Base-by-base conservation (phyloP, 2,113 vertebrate species). In the Emydocephalus ijimae region DNA sequence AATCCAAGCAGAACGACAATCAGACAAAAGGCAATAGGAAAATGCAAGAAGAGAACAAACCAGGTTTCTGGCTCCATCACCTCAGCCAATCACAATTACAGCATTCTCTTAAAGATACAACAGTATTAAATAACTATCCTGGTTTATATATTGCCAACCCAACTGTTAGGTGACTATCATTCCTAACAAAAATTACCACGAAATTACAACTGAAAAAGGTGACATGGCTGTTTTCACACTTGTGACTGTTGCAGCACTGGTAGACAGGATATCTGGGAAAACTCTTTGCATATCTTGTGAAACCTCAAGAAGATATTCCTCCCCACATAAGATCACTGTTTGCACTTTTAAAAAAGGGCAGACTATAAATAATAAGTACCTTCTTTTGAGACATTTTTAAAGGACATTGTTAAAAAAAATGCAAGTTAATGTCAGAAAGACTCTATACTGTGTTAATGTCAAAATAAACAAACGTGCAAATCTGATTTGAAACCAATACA, bases 231-330 rank as follows among this genome's bases (percentile, higher is more conserved):
- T 69, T 69, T n/a, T 69, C 61, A 69, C 29, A n/a, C 4, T 69
- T 69, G 12, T n/a, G 12, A 69, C 11, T 1, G 0, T 14, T 29
- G 11, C 29, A 69, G 4, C 29, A 2, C n/a, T 1, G 0, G 29
- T 69, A 14, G 61, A 69, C 12, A 15, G 6, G 69, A 74, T 81
- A 81, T 20, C n/a, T 21, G 6, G 18, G 15, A 15, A 81, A 81
- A 43, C 20, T 1, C n/a, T 81, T 74, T 74, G 69, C n/a, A 74
- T 74, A 81, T 9, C 11, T 39, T 81, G 34, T 81, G 34, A 81
- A 39, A 81, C 9, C 11, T 14, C 1, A 1, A 24, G 11, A 69
- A 69, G 29, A n/a, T 29, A 29, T 69, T 4, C 61, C 26, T n/a
- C 61, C 29, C 61, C 61, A 69, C 0, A 9, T 43, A 43, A 81